These are phyloP conservation scores for Anorthoa munda DNA, from an alignment of 2,888 invertebrate species.

Conservation along the genomic window DNA sequence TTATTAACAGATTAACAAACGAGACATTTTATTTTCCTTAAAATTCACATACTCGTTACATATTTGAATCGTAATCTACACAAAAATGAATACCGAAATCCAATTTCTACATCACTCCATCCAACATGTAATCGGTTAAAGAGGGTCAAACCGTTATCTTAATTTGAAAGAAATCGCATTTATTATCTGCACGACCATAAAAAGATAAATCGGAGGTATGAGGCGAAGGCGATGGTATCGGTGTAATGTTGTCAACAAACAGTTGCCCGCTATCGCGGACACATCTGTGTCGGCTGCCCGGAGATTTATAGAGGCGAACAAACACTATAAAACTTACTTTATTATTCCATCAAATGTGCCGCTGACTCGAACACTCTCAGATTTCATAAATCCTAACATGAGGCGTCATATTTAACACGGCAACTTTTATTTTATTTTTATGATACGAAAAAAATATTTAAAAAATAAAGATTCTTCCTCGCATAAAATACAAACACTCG, in stretches of 20 bases:
- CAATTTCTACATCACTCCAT: conserved; percentile 1
- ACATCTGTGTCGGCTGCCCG: conserved; percentile 76
- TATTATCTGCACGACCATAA: conserved; percentile 54
- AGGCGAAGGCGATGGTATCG: conserved; percentile 69
- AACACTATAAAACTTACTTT: conserved; percentile 84
- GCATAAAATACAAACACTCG: conserved; percentile 33
- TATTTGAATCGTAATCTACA: neutral
- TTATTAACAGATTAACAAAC: no score
- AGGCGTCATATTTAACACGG: conserved; percentile 61
- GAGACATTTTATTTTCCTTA: neutral
- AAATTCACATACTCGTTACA: neutral
- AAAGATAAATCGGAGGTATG: conserved; percentile 59
- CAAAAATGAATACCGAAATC: conserved; percentile 4
- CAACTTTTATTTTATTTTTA: conserved; percentile 45
- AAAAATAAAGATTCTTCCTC: conserved; percentile 6
- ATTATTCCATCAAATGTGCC: conserved; percentile 83
- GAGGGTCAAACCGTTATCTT: conserved; percentile 32
- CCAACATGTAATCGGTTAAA: conserved; percentile 14
- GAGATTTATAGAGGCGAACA: conserved; percentile 80
- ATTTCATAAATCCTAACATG: conserved; percentile 71
- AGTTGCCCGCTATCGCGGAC: conserved; percentile 71
- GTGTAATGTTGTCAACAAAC: conserved; percentile 73
- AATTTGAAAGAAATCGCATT: conserved; percentile 58
- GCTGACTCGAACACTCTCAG: conserved; percentile 72
- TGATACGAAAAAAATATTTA: neutral